A percentile compares a stretch with the other conserved stretches of the same genome.
Evolutionary conservation across 2,113 vertebrate genomes (phyloP).

Genomic region (Anser brachyrhynchus): DNA sequence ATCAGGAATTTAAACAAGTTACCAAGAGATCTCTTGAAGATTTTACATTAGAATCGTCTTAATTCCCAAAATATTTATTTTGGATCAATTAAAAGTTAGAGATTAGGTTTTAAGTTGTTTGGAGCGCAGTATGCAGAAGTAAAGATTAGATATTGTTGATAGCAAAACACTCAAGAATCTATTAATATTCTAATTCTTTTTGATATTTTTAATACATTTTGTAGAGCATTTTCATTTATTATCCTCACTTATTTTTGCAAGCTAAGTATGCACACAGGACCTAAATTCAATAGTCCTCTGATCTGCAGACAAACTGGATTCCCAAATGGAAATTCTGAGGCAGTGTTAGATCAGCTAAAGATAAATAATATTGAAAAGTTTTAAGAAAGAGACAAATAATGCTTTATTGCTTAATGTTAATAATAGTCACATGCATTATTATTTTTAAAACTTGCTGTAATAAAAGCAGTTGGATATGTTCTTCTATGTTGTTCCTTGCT

Average conservation of each 20-base stretch:
- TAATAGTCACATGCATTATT: neutral
- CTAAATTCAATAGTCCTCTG: neutral
- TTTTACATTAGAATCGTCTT: neutral
- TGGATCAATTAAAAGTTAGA: neutral
- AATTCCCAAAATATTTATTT: neutral
- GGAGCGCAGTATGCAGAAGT: neutral
- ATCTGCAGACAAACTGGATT: neutral
- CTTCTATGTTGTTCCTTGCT: neutral
- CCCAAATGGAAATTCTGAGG: neutral
- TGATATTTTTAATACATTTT: accelerated
- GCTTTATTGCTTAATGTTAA: neutral
- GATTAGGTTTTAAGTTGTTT: neutral
- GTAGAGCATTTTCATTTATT: neutral
- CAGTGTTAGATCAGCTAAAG: neutral
- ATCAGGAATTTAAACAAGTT: neutral
- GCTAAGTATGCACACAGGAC: neutral
- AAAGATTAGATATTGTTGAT: neutral
- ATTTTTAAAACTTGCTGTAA: neutral
- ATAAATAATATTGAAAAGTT: neutral
- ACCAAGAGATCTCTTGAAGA: neutral
- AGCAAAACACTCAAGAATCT: neutral
- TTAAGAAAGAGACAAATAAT: neutral
- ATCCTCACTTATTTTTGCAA: neutral
- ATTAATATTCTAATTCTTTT: neutral
- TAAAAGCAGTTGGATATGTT: neutral